A percentile compares a stretch with the other conserved stretches of the same genome.
These are phyloP conservation scores for Anabacerthia variegaticeps DNA, from an alignment of 2,797 vertebrate genomes.

Conservation along the genomic window DNA sequence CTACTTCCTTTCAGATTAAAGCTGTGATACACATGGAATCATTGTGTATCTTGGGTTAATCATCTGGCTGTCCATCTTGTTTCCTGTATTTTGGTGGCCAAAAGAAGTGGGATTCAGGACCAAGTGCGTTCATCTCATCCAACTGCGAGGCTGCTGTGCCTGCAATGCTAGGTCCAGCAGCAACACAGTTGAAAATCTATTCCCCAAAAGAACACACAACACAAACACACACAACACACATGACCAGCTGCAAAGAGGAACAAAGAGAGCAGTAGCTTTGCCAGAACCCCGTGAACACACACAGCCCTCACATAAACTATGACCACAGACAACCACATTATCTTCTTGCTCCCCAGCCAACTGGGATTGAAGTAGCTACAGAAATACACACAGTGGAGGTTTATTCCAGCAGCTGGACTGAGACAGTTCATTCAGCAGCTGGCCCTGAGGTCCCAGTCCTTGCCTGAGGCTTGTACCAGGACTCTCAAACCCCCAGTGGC, in stretches of 20 bases:
- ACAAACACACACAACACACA: too few relatives aligned
- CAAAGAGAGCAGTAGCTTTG: neutral
- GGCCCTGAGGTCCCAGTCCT: neutral
- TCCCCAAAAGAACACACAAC: neutral
- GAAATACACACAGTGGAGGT: neutral
- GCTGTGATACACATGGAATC: accelerated
- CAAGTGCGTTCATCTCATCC: neutral
- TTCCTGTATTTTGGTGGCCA: neutral
- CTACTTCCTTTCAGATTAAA: neutral
- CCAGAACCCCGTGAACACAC: neutral
- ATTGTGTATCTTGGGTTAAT: neutral
- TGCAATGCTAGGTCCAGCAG: neutral
- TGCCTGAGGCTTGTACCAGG: neutral
- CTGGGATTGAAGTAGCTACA: neutral
- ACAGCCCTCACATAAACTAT: neutral
- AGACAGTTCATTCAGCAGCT: neutral
- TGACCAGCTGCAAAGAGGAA: neutral
- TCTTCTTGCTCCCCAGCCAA: neutral
- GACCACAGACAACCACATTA: neutral
- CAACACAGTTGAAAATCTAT: accelerated
- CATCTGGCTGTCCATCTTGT: neutral
- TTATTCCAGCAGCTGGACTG: neutral
- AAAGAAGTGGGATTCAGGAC: neutral
- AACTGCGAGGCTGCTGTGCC: neutral
- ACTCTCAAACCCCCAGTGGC: neutral